Conservation (phyloP, 2,888 invertebrate genomes). For the Aphodius sticticus region DNA sequence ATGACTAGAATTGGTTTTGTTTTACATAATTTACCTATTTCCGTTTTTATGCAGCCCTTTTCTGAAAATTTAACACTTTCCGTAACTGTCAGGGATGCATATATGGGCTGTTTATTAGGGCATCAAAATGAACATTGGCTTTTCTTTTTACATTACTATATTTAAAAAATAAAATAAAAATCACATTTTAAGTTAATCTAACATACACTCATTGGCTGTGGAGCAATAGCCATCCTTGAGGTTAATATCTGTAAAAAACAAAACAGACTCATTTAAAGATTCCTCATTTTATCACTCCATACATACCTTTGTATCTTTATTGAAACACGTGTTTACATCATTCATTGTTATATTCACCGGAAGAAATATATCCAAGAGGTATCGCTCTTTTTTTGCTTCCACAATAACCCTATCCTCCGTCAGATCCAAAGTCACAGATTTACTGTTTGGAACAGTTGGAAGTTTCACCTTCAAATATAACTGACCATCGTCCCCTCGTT, state of each 20-base stretch:
- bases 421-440: conserved; percentile 67
- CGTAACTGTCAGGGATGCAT: neutral
- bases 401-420: conserved; percentile 80
- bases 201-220: neutral
- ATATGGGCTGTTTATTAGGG: neutral
- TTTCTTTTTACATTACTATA: neutral
- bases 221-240: conserved; percentile 30
- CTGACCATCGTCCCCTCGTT: conserved; percentile 61
- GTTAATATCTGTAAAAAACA: conserved; percentile 35
- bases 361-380: conserved; percentile 74
- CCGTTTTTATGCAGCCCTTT: too few species aligned
- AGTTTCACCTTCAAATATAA: conserved; percentile 71
- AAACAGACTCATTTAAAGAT: conserved; percentile 18
- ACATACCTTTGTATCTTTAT: conserved; percentile 63
- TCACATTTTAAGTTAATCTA: conserved; percentile 10
- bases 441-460: conserved; percentile 57
- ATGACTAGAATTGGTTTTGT: too few species aligned
- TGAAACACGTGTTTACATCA: conserved; percentile 62
- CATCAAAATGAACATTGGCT: too few species aligned
- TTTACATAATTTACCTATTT: too few species aligned
- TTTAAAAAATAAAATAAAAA: conserved; percentile 8
- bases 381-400: conserved; percentile 67
- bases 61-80: too few species aligned
- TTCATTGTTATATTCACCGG: conserved; percentile 72
- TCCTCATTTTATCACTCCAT: neutral